Conservation (phyloP, 1,140 invertebrate genomes). For the Antheraea mylitta region DNA sequence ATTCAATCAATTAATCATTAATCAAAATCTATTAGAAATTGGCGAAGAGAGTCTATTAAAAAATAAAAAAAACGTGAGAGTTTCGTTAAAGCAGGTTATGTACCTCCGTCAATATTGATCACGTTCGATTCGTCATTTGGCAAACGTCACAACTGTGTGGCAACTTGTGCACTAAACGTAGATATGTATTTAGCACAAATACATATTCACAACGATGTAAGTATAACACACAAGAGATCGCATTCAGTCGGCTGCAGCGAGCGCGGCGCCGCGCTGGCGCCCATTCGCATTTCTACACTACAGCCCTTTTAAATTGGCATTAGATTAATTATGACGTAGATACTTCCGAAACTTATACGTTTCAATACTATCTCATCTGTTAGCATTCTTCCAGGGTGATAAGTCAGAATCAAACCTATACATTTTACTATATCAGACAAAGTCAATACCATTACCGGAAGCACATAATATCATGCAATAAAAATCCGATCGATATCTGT, state of each 20-base stretch:
- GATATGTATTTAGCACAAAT: slow-evolving; percentile 2
- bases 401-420: too few species aligned
- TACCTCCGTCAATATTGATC: background rate
- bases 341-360: too few species aligned
- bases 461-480: too few species aligned
- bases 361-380: too few species aligned
- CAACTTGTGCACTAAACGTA: background rate
- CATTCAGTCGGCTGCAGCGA: slow-evolving; percentile 18
- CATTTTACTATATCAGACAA: too few species aligned
- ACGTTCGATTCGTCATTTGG: background rate
- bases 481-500: too few species aligned
- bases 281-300: slow-evolving; percentile 42
- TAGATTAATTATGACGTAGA: background rate
- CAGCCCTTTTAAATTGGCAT: slow-evolving; percentile 22
- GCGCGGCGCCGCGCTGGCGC: slow-evolving; percentile 19
- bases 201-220: background rate
- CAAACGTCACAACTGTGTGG: slow-evolving; percentile 1
- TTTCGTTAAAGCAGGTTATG: background rate
- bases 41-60: too few species aligned
- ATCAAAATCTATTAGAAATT: too few species aligned
- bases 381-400: too few species aligned
- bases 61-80: too few species aligned
- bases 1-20: too few species aligned
- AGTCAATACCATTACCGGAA: too few species aligned
- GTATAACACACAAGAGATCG: background rate